Conservation (phyloP, 2,888 invertebrate species). For the Heliconius aoede region DNA sequence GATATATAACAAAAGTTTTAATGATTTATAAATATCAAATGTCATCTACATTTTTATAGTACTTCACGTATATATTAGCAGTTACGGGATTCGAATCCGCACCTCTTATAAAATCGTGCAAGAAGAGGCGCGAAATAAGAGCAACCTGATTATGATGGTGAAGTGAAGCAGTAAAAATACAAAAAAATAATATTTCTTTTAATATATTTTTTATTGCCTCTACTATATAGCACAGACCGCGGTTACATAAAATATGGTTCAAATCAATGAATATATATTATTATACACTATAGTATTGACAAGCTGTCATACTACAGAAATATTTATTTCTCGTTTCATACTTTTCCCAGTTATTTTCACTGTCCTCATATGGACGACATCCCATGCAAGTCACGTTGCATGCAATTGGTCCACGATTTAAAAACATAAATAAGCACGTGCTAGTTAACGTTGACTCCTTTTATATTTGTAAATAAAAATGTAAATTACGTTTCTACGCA, state of each 20-base stretch:
- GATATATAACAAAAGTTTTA: too few relatives aligned
- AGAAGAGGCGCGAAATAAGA: too few relatives aligned
- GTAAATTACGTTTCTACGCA: conserved; percentile 11
- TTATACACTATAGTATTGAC: background rate
- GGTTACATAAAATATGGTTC: background rate
- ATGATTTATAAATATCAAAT: too few relatives aligned
- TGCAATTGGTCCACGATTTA: conserved; percentile 1
- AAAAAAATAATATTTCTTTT: background rate
- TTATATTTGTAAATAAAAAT: conserved; percentile 14
- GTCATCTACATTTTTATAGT: too few relatives aligned
- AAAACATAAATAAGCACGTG: conserved; percentile 17
- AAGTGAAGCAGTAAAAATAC: too few relatives aligned
- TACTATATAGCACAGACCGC: background rate
- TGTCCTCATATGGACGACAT: conserved; percentile 13
- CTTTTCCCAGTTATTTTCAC: conserved; percentile 23
- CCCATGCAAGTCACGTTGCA: conserved; percentile 24
- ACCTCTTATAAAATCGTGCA: too few relatives aligned
- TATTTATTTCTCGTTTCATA: conserved; percentile 16
- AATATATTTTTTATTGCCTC: too few relatives aligned
- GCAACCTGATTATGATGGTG: too few relatives aligned
- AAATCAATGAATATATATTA: conserved; percentile 8
- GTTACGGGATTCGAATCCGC: too few relatives aligned
- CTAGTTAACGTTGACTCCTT: conserved; percentile 7
- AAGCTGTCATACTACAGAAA: conserved; percentile 12
- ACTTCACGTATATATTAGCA: too few relatives aligned